These are phyloP conservation scores for Ageneiosus marmoratus DNA, from an alignment of 2,113 vertebrate species.

Conservation along the genomic window DNA sequence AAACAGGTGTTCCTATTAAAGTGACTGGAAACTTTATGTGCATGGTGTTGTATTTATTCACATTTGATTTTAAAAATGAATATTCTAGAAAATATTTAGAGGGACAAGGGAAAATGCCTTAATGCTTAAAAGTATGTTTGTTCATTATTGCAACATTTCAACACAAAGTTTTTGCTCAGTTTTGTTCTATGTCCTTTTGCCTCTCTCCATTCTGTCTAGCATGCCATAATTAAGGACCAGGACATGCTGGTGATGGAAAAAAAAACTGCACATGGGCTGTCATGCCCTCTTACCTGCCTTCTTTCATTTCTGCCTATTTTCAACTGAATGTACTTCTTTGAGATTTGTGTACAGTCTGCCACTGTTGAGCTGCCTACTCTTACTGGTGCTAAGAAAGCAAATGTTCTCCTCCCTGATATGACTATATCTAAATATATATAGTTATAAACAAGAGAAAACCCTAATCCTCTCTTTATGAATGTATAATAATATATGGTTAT, in stretches of 20 bases:
- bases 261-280: conserved; percentile 73
- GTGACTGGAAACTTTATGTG: neutral
- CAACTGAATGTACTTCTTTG: conserved; percentile 94
- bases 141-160: conserved; percentile 63
- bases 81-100: conserved; percentile 2
- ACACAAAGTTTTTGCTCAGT: conserved; percentile 62
- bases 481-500: conserved; percentile 90
- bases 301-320: conserved; percentile 90
- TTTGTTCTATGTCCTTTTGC: conserved; percentile 62
- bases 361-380: conserved; percentile 92
- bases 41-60: neutral
- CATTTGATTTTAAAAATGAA: neutral
- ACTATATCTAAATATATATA: conserved; percentile 48
- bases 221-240: conserved; percentile 74
- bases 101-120: conserved; percentile 10
- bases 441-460: conserved; percentile 70
- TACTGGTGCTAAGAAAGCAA: conserved; percentile 93
- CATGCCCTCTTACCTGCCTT: conserved; percentile 77
- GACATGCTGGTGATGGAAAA: conserved; percentile 70
- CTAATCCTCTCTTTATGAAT: conserved; percentile 92
- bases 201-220: conserved; percentile 60
- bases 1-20: neutral
- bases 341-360: conserved; percentile 86
- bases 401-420: conserved; percentile 74
- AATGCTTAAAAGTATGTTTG: conserved; percentile 61